phyloP scores from a whole-genome alignment of 2,797 vertebrate species.

The Periparus ater region DNA sequence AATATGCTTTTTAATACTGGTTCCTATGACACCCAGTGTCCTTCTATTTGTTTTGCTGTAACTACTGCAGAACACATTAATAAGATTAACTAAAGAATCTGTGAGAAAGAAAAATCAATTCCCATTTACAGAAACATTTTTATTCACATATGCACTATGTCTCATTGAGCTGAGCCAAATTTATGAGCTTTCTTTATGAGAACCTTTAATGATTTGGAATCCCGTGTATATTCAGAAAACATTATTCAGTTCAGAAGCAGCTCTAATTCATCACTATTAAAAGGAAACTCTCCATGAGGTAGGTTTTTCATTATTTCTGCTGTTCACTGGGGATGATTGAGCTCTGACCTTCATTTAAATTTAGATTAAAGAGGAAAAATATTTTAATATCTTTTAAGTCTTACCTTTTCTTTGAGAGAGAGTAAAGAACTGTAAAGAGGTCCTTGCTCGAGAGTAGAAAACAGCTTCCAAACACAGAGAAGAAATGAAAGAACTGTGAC shows the following conservation, averaged over 20 bases:
- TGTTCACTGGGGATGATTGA: background rate
- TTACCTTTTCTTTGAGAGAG: background rate
- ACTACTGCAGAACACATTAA: background rate
- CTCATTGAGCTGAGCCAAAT: background rate
- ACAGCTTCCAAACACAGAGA: background rate
- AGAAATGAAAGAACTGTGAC: background rate
- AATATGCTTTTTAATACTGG: background rate
- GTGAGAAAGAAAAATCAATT: background rate
- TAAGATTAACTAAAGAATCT: background rate
- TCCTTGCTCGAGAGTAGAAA: background rate
- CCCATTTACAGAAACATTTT: background rate
- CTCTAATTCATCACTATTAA: background rate
- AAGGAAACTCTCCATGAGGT: background rate
- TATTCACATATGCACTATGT: background rate
- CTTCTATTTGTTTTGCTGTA: background rate
- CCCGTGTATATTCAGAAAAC: background rate
- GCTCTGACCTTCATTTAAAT: background rate
- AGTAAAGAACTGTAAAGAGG: background rate
- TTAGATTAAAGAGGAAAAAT: background rate
- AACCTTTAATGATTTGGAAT: background rate
- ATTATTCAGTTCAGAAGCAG: background rate
- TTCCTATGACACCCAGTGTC: background rate
- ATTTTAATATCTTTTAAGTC: background rate
- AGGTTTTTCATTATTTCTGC: background rate
- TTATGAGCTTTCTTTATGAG: background rate